Evolutionary conservation across 2,888 invertebrate genomes (phyloP).

Genomic region (Drosophila nigricruria): DNA sequence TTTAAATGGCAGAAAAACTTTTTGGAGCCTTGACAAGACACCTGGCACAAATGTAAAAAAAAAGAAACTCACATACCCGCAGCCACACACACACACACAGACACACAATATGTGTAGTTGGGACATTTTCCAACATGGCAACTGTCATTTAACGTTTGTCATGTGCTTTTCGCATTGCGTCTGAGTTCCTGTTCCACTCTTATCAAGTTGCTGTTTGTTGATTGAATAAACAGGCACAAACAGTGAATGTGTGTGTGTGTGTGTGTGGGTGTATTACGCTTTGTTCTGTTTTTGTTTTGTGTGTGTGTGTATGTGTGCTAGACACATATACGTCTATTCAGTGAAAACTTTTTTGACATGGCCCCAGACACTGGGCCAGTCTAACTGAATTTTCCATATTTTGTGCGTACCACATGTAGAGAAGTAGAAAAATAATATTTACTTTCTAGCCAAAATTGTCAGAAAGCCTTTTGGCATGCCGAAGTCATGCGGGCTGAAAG

Average conservation of each 20-base stretch:
- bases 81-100: slow-evolving; percentile 2
- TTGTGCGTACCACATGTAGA: slow-evolving; percentile 43
- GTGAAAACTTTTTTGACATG: slow-evolving; percentile 55
- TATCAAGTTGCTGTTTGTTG: slow-evolving; percentile 69
- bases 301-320: slow-evolving; percentile 9
- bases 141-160: slow-evolving; percentile 79
- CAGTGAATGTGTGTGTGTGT: slow-evolving; percentile 20
- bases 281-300: slow-evolving; percentile 37
- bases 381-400: slow-evolving; percentile 11
- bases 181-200: slow-evolving; percentile 40
- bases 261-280: not conserved
- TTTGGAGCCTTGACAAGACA: slow-evolving; percentile 51
- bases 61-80: not conserved
- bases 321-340: slow-evolving; percentile 4
- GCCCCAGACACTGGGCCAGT: slow-evolving; percentile 24
- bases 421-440: slow-evolving; percentile 74
- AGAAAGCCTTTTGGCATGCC: slow-evolving; percentile 41
- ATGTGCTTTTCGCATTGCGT: slow-evolving; percentile 68
- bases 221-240: slow-evolving; percentile 72
- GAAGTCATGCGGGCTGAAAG: slow-evolving; percentile 34
- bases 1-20: slow-evolving; percentile 80
- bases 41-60: slow-evolving; percentile 46
- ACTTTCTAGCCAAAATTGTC: slow-evolving; percentile 55
- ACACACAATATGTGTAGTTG: slow-evolving; percentile 32
- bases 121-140: slow-evolving; percentile 73